Evolutionary conservation across 1,140 invertebrate species (phyloP), one percentile per base, ranked within the genome.

Genomic region (Drosophila miranda): DNA sequence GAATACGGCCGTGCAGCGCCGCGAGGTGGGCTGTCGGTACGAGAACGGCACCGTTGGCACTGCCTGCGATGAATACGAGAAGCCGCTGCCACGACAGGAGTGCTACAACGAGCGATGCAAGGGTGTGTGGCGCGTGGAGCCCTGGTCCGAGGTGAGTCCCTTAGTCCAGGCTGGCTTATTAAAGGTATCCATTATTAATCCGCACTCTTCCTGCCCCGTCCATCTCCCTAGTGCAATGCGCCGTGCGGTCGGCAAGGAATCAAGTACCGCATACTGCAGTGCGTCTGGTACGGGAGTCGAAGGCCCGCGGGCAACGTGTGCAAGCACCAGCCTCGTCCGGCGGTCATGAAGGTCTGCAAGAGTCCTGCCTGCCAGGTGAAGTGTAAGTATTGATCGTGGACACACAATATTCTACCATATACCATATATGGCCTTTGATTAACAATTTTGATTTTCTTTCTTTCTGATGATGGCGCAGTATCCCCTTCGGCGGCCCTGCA

Each of bases 251-350:
- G 84, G 0, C 91, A 93, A 38, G 96, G 96, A 2, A 94, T 96
- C 46, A 95, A 96, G 91, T 96, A 96, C 81, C 93, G 97, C 74
- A 95, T 96, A 74, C 91, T 98, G 41, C 95, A 96, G 79, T 98
- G 97, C 90, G 96, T 97, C 51, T 98, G 97, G 97, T 95, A 94
- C 77, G 95, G 95, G 42, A 95, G 95, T 14, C 95, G 95, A 78
- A 94, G 95, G 78, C 94, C 96, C 23, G 96, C 96, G 7, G 96
- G 95, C 13, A 95, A 95, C 76, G 95, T 95, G 16, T 97, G 96
- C 91, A 93, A 94, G 62, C 93, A 95, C 73, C 92, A 95, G 73
- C 93, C 93, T 6, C 91, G 96, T 58, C 96, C 96, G 2, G 91
- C 93, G 4, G 95, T 97, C 34, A 94, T 95, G 91, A 95, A 96